These are phyloP conservation scores for Aphelinus atriplicis DNA, from an alignment of 1,140 invertebrate genomes.

Conservation along the genomic window DNA sequence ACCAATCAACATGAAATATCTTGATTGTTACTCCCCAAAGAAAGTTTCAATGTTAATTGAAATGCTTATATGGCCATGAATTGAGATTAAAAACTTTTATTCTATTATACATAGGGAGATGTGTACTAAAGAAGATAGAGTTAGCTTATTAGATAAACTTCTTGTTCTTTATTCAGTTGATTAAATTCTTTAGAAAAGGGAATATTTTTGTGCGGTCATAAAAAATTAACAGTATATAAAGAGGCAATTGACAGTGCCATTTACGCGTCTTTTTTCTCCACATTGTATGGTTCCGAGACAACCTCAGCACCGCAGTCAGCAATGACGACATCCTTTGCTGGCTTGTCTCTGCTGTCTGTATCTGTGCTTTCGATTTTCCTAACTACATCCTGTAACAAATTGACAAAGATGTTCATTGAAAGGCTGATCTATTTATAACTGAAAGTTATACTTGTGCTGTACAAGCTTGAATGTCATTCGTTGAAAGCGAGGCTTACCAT, in stretches of 20 bases:
- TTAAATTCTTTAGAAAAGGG: constrained; percentile 28
- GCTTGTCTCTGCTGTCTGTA: constrained; percentile 82
- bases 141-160: constrained; percentile 34
- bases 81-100: no score
- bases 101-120: no score
- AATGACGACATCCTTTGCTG: constrained; percentile 83
- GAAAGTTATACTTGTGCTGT: no score
- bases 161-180: constrained; percentile 13
- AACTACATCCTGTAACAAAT: constrained; percentile 78
- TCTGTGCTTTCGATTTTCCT: constrained; percentile 82
- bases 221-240: constrained; percentile 36
- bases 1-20: no score
- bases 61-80: no score
- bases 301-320: constrained; percentile 75
- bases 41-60: no score
- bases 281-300: constrained; percentile 81
- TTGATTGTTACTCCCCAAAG: no score
- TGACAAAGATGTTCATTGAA: no score
- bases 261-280: constrained; percentile 84
- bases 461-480: background rate
- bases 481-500: constrained; percentile 73
- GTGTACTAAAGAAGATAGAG: background rate
- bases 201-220: constrained; percentile 23
- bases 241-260: constrained; percentile 53
- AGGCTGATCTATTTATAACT: no score